Base-by-base conservation (phyloP, 1,140 invertebrate species). In the Eubasilissa regina region DNA sequence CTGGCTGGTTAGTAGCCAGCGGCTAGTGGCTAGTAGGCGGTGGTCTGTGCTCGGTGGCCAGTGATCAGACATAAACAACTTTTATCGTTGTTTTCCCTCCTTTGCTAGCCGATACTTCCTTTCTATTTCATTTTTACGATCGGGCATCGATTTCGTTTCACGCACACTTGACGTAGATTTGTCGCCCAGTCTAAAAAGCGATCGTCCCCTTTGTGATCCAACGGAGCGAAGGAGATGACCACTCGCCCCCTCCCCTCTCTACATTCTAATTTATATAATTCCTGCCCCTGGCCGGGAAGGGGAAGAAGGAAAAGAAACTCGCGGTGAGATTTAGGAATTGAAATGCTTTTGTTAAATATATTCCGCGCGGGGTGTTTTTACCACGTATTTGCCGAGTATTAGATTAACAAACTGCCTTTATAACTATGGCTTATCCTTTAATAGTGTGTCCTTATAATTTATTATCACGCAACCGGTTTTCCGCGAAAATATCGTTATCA, bases 201-300 rank as follows among this genome's bases (percentile, higher is more conserved):
- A 35, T 35, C 25, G 25, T 35, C 25, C 25, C 25, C 25, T 35
- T 35, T 35, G 25, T 35, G 25, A 35, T 1, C 25, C 25, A 6
- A 21, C 35, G 53, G 53, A 51, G 35, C 8, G 35, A 58, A 17
- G 43, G 45, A 79, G 21, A 47, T 58, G 6, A 35, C 25, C 10
- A 3, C 15, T 21, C 15, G 0, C 17, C 45, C 45, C 45, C 43
- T 12, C 9, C 60, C 35, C 25, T 4, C 74, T 12, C 51, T 74
- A 45, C 79, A 77, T 76, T 80, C 79, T 76, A 80, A 80, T 80
- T 80, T 80, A 80, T 80, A 72, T 80, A 80, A 80, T 76, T 80
- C 73, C 66, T 6, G 21, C 60, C 35, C 7, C 15, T 9, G 60
- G 21, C n/a, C n/a, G 45, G 60, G 45, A 47, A 43, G 76, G 62